Evolutionary conservation across 2,113 vertebrate genomes (phyloP).

Genomic region (Rhombomys opimus): DNA sequence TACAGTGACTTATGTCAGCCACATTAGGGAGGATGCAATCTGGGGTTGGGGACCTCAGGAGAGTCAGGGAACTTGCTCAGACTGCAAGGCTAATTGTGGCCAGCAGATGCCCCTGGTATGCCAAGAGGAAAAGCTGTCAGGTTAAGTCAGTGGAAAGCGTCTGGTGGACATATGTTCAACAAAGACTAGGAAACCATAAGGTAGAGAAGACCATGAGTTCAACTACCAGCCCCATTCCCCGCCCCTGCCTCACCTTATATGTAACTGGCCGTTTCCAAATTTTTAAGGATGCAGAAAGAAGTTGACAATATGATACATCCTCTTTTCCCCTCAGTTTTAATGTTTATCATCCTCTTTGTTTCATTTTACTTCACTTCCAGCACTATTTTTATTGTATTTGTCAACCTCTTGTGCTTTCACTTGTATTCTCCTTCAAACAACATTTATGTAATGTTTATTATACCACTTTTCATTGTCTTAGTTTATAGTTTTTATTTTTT

Average conservation of each 20-base stretch:
- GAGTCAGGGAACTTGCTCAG: too few species aligned
- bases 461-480: background rate
- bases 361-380: background rate
- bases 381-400: background rate
- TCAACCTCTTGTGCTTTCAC: background rate
- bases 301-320: too few species aligned
- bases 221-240: background rate
- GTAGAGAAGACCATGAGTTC: background rate
- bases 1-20: background rate
- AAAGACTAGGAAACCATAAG: background rate
- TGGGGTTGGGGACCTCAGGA: background rate
- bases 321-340: background rate
- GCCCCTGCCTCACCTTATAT: background rate
- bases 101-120: background rate
- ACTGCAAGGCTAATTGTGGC: background rate
- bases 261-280: background rate
- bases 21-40: background rate
- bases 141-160: background rate
- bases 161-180: background rate
- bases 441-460: background rate
- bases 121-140: background rate
- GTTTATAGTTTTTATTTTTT: background rate
- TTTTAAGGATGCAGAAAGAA: background rate
- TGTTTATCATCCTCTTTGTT: background rate
- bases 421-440: background rate